These are phyloP conservation scores for Xiphophorus birchmanni DNA, from an alignment of 2,797 vertebrate genomes.

Conservation along the genomic window DNA sequence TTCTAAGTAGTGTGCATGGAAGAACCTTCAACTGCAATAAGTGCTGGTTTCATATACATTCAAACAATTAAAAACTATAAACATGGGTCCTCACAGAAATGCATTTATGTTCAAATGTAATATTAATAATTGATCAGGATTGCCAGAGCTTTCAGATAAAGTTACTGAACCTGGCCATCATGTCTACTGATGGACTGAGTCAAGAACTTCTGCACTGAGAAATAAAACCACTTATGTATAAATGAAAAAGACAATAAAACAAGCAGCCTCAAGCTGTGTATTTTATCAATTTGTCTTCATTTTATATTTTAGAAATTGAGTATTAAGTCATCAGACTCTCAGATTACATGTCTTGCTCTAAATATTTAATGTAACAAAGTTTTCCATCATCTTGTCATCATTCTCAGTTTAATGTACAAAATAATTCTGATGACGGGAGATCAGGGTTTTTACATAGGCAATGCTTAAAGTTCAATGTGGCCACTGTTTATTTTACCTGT, in stretches of 20 bases:
- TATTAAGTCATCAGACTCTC: not conserved
- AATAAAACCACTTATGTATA: not conserved
- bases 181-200: too few species aligned
- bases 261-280: not conserved
- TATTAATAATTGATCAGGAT: not conserved
- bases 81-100: not conserved
- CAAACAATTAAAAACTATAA: not conserved
- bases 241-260: not conserved
- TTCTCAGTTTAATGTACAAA: too few species aligned
- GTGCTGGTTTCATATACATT: not conserved
- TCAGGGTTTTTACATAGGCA: not conserved
- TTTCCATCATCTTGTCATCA: not conserved
- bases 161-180: too few species aligned
- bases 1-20: not conserved
- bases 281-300: not conserved
- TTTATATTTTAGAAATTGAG: not conserved
- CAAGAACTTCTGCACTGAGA: not conserved
- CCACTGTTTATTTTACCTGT: not conserved
- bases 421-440: not conserved
- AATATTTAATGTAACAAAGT: not conserved
- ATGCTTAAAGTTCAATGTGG: not conserved
- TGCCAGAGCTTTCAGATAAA: not conserved
- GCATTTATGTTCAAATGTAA: not conserved
- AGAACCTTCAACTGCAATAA: not conserved
- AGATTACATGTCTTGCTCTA: not conserved